Percentiles rank a stretch among this genome's conserved stretches.
Conservation (phyloP, 2,888 invertebrate species). For the Globia sparganii region DNA sequence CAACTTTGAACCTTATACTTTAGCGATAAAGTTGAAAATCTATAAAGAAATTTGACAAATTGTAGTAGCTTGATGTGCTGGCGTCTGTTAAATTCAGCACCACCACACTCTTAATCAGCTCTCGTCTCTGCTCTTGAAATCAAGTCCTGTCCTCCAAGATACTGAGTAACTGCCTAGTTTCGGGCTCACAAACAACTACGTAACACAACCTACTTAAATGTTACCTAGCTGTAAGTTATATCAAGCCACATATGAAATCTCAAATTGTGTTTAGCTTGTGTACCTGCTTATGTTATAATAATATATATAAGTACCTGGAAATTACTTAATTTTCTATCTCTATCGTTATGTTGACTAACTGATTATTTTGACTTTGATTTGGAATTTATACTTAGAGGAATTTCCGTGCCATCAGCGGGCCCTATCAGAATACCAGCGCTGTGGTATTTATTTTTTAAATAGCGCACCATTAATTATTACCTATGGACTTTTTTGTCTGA, state of each 20-base stretch:
- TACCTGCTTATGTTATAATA: neutral
- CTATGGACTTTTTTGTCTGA: too few species aligned
- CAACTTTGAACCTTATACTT: too few species aligned
- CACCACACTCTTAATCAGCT: neutral
- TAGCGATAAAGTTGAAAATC: too few species aligned
- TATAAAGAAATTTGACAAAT: too few species aligned
- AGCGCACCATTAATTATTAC: too few species aligned
- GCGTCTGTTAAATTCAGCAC: neutral
- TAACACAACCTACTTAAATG: neutral
- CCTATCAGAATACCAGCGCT: too few species aligned
- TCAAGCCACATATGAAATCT: neutral
- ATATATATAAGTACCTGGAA: neutral
- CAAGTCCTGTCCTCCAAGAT: neutral
- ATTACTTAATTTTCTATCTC: neutral
- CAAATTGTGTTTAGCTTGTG: neutral
- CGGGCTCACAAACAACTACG: neutral
- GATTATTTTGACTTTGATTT: neutral
- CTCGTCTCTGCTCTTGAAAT: neutral
- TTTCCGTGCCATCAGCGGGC: too few species aligned
- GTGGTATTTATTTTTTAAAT: too few species aligned
- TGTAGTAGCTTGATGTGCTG: too few species aligned
- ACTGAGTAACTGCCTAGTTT: neutral
- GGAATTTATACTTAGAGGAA: too few species aligned
- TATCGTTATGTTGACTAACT: neutral
- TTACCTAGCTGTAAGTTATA: neutral